These are phyloP conservation scores for Anoplophora glabripennis DNA, from an alignment of 1,140 invertebrate genomes.

Conservation along the genomic window DNA sequence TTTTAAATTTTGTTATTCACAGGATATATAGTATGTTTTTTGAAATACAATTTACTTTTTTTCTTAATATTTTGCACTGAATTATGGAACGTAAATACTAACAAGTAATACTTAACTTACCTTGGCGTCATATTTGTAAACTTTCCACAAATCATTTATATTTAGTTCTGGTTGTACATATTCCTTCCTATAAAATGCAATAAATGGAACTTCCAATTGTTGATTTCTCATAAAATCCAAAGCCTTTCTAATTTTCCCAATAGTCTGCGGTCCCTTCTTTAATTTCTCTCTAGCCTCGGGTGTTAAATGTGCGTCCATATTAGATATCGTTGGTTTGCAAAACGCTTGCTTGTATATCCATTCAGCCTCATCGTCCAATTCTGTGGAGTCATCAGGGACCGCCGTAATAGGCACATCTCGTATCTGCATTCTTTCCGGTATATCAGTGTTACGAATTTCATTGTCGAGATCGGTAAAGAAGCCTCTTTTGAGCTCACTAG, in stretches of 20 bases:
- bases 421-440: constrained; percentile 90
- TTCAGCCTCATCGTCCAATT: constrained; percentile 91
- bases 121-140: constrained; percentile 94
- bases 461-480: constrained; percentile 95
- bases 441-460: constrained; percentile 84
- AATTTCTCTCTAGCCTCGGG: constrained; percentile 56
- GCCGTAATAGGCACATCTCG: constrained; percentile 81
- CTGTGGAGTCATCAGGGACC: constrained; percentile 78
- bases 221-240: constrained; percentile 96
- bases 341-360: constrained; percentile 98
- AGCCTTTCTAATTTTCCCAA: constrained; percentile 89
- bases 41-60: too few relatives aligned
- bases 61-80: too few relatives aligned
- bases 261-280: constrained; percentile 62
- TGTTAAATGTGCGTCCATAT: constrained; percentile 62
- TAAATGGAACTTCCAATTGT: constrained; percentile 94
- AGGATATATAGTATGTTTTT: too few relatives aligned
- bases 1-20: too few relatives aligned
- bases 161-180: constrained; percentile 92
- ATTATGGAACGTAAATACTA: too few relatives aligned
- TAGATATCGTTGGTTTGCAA: constrained; percentile 75
- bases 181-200: constrained; percentile 98
- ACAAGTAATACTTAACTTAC: too few relatives aligned
- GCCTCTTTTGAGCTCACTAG: constrained; percentile 92
- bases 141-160: constrained; percentile 95